These are phyloP conservation scores for Sinohyriopsis cumingii DNA, from an alignment of 2,888 invertebrate species.

Conservation along the genomic window DNA sequence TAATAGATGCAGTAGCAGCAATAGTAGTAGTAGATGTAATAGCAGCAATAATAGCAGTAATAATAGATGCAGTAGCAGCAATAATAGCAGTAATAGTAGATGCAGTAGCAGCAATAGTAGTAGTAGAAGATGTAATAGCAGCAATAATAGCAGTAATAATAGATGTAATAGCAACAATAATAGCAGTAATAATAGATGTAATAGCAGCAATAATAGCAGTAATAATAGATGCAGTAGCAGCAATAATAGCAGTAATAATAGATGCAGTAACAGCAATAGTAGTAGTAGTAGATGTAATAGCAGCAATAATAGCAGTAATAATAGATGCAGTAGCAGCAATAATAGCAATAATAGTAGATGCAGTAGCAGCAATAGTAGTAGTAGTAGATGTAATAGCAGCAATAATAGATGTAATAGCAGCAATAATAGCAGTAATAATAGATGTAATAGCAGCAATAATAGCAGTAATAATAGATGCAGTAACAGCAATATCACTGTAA, in stretches of 20 bases:
- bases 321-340: constrained; percentile 2
- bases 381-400: constrained; percentile 23
- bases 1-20: constrained; percentile 30
- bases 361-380: constrained; percentile 14
- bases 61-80: constrained; percentile 19
- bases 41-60: constrained; percentile 18
- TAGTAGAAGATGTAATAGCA: too few species aligned
- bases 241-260: background rate
- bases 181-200: background rate
- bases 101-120: too few species aligned
- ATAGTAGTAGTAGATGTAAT: constrained; percentile 18
- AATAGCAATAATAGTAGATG: constrained; percentile 18
- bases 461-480: constrained; percentile 26
- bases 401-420: constrained; percentile 21
- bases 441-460: too few species aligned
- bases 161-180: constrained; percentile 29
- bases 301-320: too few species aligned
- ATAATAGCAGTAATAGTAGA: too few species aligned
- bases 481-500: constrained; percentile 26
- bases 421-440: too few species aligned
- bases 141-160: constrained; percentile 20
- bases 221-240: background rate
- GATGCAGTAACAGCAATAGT: background rate
- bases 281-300: too few species aligned
- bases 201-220: constrained; percentile 1